Evolutionary conservation across 1,140 invertebrate genomes (phyloP).

Genomic region (Drosophila miranda): DNA sequence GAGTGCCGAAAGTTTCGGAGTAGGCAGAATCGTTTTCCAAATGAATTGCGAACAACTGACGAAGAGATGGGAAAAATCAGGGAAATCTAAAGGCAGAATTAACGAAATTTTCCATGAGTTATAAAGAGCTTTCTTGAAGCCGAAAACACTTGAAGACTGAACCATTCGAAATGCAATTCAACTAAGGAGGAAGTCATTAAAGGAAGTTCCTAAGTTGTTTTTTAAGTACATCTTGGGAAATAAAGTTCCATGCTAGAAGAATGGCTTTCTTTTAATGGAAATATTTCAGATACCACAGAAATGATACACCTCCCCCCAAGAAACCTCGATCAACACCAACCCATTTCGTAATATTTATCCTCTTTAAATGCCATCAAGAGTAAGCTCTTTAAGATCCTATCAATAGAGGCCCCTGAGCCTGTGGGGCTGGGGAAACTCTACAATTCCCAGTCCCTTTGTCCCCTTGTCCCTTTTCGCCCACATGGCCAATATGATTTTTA

Average conservation of each 20-base stretch:
- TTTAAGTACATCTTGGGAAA: too few species aligned
- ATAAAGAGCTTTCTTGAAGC: too few species aligned
- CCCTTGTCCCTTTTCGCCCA: constrained; percentile 13
- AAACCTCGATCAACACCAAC: background rate
- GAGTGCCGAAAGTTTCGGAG: constrained; percentile 16
- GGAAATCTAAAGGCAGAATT: background rate
- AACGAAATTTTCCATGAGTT: background rate
- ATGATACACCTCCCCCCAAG: background rate
- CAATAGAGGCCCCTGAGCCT: constrained; percentile 1
- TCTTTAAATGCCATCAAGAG: constrained; percentile 24
- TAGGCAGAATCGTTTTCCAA: constrained; percentile 16
- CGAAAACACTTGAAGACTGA: background rate
- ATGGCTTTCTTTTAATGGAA: too few species aligned
- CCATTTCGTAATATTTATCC: constrained; percentile 11
- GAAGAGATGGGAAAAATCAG: background rate
- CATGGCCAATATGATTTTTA: constrained; percentile 78
- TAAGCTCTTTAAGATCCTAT: constrained; percentile 39
- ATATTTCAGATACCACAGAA: too few species aligned
- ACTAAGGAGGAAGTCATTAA: too few species aligned
- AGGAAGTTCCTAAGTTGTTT: too few species aligned
- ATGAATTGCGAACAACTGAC: background rate
- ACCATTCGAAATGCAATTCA: background rate
- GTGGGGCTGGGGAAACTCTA: background rate
- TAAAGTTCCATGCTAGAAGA: too few species aligned
- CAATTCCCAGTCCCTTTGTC: constrained; percentile 6